phyloP scores from a whole-genome alignment of 2,888 invertebrate genomes.

The Marasmarcha lunaedactyla region DNA sequence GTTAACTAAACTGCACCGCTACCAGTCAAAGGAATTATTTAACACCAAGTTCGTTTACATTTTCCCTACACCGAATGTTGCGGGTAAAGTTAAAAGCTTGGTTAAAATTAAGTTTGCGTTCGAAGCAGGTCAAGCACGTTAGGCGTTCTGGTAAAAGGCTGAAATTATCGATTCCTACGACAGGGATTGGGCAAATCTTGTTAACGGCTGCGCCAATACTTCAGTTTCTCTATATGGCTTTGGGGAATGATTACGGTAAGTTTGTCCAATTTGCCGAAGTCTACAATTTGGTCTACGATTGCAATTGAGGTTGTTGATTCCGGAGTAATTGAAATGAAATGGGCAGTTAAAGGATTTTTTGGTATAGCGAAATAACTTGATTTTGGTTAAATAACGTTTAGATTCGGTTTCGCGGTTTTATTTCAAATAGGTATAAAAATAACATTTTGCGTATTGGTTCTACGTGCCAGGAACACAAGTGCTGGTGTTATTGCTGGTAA shows the following conservation, averaged over 20 bases:
- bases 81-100: constrained; percentile 1
- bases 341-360: no score
- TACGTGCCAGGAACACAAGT: no score
- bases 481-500: no score
- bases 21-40: not conserved
- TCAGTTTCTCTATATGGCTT: not conserved
- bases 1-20: no score
- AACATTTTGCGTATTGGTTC: no score
- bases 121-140: not conserved
- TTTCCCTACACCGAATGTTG: not conserved
- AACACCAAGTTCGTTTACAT: not conserved
- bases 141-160: not conserved
- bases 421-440: no score
- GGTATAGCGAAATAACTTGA: no score
- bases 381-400: no score
- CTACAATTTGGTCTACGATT: no score
- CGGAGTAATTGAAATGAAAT: no score
- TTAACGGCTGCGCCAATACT: not conserved
- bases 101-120: constrained; percentile 1
- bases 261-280: not conserved
- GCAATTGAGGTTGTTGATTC: no score
- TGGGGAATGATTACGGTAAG: not conserved
- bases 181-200: not conserved
- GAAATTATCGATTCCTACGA: constrained; percentile 1
- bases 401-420: no score